Percentiles rank a stretch among this genome's conserved stretches.
Conservation (phyloP, 2,888 invertebrate genomes). For the Ectobius pallidus region DNA sequence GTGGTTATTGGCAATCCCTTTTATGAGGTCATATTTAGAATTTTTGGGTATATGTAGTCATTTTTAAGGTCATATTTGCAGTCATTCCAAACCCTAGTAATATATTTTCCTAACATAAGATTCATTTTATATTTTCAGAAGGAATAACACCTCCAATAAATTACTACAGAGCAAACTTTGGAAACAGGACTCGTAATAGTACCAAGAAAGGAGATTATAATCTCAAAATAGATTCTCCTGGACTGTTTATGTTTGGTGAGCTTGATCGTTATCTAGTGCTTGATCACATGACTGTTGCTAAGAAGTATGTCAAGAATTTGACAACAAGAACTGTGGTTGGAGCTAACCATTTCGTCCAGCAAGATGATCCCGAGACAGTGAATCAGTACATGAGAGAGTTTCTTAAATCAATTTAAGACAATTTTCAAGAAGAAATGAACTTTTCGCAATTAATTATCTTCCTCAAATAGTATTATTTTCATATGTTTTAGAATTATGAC, state of each 20-base stretch:
- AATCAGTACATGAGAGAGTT: constrained; percentile 61
- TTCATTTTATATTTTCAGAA: constrained; percentile 55
- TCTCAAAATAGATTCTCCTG: constrained; percentile 50
- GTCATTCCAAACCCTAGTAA: too few relatives aligned
- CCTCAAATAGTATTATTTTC: too few relatives aligned
- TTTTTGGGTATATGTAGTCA: too few relatives aligned
- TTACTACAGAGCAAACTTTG: constrained; percentile 62
- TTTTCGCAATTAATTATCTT: too few relatives aligned
- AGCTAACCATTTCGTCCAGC: constrained; percentile 62
- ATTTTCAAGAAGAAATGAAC: too few relatives aligned
- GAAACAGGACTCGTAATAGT: constrained; percentile 35
- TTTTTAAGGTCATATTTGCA: too few relatives aligned
- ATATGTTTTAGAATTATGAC: too few relatives aligned
- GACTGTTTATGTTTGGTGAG: constrained; percentile 57
- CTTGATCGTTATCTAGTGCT: constrained; percentile 56
- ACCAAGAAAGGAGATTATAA: neutral
- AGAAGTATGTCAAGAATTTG: constrained; percentile 56
- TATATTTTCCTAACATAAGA: too few relatives aligned
- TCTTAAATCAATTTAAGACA: constrained; percentile 42
- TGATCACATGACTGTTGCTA: constrained; percentile 52
- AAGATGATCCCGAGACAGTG: constrained; percentile 61
- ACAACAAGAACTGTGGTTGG: constrained; percentile 57
- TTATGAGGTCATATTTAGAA: too few relatives aligned
- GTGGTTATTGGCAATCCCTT: too few relatives aligned
- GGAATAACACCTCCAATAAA: constrained; percentile 62